Evolutionary conservation across 2,113 vertebrate genomes (phyloP).

Genomic region (Coryphaenoides rupestris): DNA sequence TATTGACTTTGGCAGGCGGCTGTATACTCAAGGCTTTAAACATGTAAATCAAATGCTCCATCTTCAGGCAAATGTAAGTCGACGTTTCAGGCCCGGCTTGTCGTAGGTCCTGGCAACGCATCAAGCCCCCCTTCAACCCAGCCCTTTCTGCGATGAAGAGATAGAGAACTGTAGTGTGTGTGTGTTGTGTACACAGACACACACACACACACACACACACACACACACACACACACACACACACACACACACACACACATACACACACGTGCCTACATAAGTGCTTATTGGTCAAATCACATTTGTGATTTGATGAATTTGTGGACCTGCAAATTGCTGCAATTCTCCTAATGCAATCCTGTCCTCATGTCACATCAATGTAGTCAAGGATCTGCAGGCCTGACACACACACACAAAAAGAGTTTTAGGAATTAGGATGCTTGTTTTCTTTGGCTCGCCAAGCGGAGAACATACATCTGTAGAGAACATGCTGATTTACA

Average conservation of each 20-base stretch:
- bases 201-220: background rate
- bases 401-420: no score
- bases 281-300: slow-evolving; percentile 31
- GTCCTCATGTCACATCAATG: slow-evolving; percentile 52
- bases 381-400: slow-evolving; percentile 7
- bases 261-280: background rate
- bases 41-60: slow-evolving; percentile 80
- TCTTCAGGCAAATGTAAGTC: slow-evolving; percentile 74
- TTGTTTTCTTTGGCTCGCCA: slow-evolving; percentile 21
- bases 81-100: slow-evolving; percentile 70
- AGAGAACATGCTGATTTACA: slow-evolving; percentile 12
- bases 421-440: slow-evolving; percentile 5
- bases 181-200: background rate
- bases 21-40: slow-evolving; percentile 71
- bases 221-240: background rate
- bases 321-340: slow-evolving; percentile 59
- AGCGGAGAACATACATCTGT: slow-evolving; percentile 27
- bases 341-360: slow-evolving; percentile 36
- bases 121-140: slow-evolving; percentile 25
- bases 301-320: slow-evolving; percentile 64
- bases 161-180: slow-evolving; percentile 36
- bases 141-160: slow-evolving; percentile 30
- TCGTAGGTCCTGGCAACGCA: slow-evolving; percentile 61
- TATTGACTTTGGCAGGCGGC: slow-evolving; percentile 90
- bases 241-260: background rate